Conservation (phyloP, 2,797 vertebrate species). For the Acrossocheilus wenchowensis region DNA sequence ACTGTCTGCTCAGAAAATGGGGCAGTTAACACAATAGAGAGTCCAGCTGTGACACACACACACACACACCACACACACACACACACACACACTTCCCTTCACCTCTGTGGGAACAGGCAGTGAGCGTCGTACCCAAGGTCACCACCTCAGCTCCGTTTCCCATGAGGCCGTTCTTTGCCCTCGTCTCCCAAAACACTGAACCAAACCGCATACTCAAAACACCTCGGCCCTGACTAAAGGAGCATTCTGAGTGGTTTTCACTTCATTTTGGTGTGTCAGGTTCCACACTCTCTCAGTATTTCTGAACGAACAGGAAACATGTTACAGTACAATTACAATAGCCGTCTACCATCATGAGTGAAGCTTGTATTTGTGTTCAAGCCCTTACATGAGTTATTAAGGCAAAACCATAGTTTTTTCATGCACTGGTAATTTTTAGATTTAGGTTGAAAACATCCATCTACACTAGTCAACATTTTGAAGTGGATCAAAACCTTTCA, state of each 20-base stretch:
- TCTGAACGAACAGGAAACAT: neutral
- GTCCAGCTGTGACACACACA: slow-evolving; percentile 44
- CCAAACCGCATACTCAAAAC: neutral
- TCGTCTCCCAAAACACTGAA: slow-evolving; percentile 18
- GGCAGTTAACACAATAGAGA: slow-evolving; percentile 58
- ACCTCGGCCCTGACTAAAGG: neutral
- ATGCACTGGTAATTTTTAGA: neutral
- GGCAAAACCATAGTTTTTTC: neutral
- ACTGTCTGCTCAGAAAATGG: slow-evolving; percentile 48
- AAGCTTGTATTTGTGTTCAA: neutral
- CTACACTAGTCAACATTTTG: too few relatives aligned
- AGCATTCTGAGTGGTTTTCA: neutral
- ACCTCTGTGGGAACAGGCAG: slow-evolving; percentile 54
- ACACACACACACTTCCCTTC: slow-evolving; percentile 54
- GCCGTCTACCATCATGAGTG: neutral
- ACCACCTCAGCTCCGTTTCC: slow-evolving; percentile 37
- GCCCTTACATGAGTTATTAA: neutral
- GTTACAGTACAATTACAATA: neutral
- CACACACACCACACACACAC: neutral
- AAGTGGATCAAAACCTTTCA: too few relatives aligned
- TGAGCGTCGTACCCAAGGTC: slow-evolving; percentile 51
- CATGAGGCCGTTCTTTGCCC: slow-evolving; percentile 6
- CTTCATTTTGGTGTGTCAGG: neutral
- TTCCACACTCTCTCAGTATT: neutral
- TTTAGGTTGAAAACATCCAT: too few relatives aligned